These are phyloP conservation scores for Macrosoma leucophasiata DNA, from an alignment of 2,888 invertebrate genomes.

Conservation along the genomic window DNA sequence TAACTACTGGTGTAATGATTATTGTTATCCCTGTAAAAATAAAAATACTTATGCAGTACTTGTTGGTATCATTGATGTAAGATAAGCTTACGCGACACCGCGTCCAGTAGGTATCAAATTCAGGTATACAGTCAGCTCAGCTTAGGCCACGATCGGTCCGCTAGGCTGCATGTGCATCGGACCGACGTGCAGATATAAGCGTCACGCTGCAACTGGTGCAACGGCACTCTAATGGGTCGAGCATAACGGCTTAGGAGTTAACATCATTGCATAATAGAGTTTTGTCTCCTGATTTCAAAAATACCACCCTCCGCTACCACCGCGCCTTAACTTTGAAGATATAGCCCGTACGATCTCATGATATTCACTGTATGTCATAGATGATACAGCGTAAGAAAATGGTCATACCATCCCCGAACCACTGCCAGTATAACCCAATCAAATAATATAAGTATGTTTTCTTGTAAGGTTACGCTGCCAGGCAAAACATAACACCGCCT, in stretches of 20 bases:
- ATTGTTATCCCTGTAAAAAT: background rate
- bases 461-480: too few species aligned
- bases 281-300: constrained; percentile 1
- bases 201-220: background rate
- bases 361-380: background rate
- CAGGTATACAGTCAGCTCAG: background rate
- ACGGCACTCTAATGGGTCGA: background rate
- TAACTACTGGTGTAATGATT: background rate
- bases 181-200: background rate
- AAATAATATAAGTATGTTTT: too few species aligned
- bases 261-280: background rate
- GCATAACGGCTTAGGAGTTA: background rate
- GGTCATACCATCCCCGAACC: too few species aligned
- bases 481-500: too few species aligned
- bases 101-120: constrained; percentile 1
- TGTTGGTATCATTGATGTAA: constrained; percentile 1
- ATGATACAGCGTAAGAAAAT: too few species aligned
- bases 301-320: constrained; percentile 1
- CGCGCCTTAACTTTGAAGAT: constrained; percentile 21
- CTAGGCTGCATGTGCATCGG: background rate
- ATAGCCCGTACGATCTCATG: background rate
- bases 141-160: constrained; percentile 1
- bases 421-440: too few species aligned
- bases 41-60: constrained; percentile 1
- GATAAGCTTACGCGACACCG: constrained; percentile 1